phyloP scores from a whole-genome alignment of 2,797 vertebrate genomes.

The Paramormyrops hopkinsi region DNA sequence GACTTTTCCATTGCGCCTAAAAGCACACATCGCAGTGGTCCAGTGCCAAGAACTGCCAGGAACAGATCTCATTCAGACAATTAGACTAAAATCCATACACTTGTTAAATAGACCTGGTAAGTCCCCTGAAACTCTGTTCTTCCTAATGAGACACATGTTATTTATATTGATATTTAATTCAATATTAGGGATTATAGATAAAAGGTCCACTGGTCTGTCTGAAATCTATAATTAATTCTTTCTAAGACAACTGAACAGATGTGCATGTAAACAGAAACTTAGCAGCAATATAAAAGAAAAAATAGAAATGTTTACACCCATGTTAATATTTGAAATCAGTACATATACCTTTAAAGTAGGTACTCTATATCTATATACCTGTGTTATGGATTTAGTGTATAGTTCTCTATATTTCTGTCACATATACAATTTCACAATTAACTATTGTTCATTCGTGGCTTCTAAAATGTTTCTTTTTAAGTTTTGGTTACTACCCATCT shows the following conservation, averaged over 20 bases:
- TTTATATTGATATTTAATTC: slow-evolving; percentile 52
- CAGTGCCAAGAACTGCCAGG: slow-evolving; percentile 10
- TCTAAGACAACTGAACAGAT: slow-evolving; percentile 19
- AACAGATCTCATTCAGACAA: slow-evolving; percentile 39
- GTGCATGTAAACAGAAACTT: not conserved
- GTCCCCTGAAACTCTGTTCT: slow-evolving; percentile 37
- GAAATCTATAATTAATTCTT: slow-evolving; percentile 32
- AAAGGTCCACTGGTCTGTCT: slow-evolving; percentile 29
- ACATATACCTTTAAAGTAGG: not conserved
- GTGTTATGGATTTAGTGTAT: not conserved
- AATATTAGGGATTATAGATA: slow-evolving; percentile 33
- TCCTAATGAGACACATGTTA: slow-evolving; percentile 52
- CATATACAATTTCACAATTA: not conserved
- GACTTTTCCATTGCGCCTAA: not conserved
- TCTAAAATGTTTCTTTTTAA: not conserved
- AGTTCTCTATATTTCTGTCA: not conserved
- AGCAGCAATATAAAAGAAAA: not conserved
- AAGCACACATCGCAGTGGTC: not conserved
- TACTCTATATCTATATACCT: not conserved
- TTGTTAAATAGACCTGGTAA: slow-evolving; percentile 53
- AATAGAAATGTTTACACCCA: not conserved
- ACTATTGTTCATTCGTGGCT: not conserved
- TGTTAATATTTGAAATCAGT: not conserved
- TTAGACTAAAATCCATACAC: slow-evolving; percentile 54
- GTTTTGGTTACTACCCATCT: not conserved